These are phyloP conservation scores for Polypterus senegalus DNA, from an alignment of 2,113 vertebrate species.

Conservation along the genomic window DNA sequence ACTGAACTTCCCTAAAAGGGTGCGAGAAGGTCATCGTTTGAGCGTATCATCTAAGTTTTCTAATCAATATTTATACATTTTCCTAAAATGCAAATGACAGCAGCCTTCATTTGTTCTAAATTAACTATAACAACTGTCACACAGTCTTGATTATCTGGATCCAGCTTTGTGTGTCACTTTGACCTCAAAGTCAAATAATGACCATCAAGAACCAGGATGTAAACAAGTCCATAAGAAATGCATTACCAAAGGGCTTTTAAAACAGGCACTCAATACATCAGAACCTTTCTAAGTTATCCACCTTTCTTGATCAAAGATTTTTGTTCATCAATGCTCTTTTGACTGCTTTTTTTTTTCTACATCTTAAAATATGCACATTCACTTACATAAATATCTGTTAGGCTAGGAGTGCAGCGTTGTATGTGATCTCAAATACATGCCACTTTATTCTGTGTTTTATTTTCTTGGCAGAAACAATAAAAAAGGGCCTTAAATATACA, in stretches of 20 bases:
- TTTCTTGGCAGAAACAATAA: no score
- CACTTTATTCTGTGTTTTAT: no score
- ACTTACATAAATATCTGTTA: no score
- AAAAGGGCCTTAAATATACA: no score
- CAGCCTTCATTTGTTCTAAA: slow-evolving; percentile 49
- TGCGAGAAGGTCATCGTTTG: slow-evolving; percentile 52
- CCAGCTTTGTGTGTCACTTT: slow-evolving; percentile 19
- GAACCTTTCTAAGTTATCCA: neutral
- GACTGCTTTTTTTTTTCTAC: neutral
- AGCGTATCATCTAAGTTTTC: slow-evolving; percentile 46
- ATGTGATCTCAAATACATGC: no score
- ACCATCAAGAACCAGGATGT: slow-evolving; percentile 16
- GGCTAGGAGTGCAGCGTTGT: no score
- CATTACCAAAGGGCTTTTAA: slow-evolving; percentile 15
- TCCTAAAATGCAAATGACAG: slow-evolving; percentile 51
- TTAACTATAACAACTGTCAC: slow-evolving; percentile 61
- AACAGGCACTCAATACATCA: slow-evolving; percentile 11
- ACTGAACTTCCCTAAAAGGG: slow-evolving; percentile 60
- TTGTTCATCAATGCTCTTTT: neutral
- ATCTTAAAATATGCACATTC: no score
- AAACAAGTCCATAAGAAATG: slow-evolving; percentile 18
- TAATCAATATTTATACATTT: slow-evolving; percentile 75
- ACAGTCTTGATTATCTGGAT: slow-evolving; percentile 27
- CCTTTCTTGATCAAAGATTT: neutral
- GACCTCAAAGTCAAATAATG: slow-evolving; percentile 21